A percentile compares a stretch with the other conserved stretches of the same genome.
Evolutionary conservation across 2,888 invertebrate genomes (phyloP).

Genomic region (Eilema caniola): DNA sequence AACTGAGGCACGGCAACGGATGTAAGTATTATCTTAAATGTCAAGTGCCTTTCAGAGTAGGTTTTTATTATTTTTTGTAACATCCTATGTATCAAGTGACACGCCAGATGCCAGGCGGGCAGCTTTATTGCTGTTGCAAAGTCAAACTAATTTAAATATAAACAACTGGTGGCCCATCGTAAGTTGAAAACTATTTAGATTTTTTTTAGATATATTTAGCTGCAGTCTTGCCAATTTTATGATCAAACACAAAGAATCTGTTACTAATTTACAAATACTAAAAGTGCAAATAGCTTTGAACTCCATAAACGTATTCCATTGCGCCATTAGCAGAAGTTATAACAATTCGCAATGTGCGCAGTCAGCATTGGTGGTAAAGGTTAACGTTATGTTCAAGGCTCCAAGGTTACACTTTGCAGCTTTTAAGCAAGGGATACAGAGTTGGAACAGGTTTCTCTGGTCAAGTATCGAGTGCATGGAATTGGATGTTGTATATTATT

Average conservation of each 20-base stretch:
- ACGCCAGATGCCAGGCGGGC: constrained; percentile 44
- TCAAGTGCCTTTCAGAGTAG: constrained; percentile 28
- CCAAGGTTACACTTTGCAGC: constrained; percentile 44
- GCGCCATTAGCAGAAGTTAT: constrained; percentile 34
- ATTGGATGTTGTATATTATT: constrained; percentile 60
- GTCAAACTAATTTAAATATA: background rate
- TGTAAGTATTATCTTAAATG: constrained; percentile 36
- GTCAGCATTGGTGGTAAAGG: constrained; percentile 24
- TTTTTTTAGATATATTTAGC: too few species aligned
- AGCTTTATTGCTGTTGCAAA: background rate
- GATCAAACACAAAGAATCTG: constrained; percentile 23
- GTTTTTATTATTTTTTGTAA: constrained; percentile 23
- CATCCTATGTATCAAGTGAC: constrained; percentile 48
- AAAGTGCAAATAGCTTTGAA: constrained; percentile 19
- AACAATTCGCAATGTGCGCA: constrained; percentile 31
- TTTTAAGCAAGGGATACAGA: constrained; percentile 40
- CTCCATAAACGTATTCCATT: constrained; percentile 39
- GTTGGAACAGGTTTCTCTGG: constrained; percentile 66
- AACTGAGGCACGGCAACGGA: constrained; percentile 20
- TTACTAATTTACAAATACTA: constrained; percentile 3
- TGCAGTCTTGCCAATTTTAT: background rate
- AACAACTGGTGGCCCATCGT: background rate
- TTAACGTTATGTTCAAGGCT: constrained; percentile 31
- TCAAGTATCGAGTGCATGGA: constrained; percentile 53
- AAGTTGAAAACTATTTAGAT: background rate